Conservation (phyloP, 2,797 vertebrate genomes). For the Hippopotamyrus pictus region DNA sequence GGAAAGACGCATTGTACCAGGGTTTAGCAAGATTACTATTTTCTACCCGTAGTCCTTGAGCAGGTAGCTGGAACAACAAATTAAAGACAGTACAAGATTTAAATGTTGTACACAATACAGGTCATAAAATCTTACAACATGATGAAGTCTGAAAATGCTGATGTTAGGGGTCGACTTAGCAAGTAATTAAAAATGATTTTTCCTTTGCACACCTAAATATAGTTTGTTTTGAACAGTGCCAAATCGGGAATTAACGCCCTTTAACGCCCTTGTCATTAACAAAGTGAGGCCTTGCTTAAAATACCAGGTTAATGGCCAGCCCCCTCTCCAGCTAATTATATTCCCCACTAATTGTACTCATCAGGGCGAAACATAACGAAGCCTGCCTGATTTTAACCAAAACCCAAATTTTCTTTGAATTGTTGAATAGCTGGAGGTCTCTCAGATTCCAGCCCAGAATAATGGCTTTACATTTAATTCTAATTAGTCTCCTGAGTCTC, state of each 20-base stretch:
- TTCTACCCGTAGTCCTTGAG: not conserved
- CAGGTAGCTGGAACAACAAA: not conserved
- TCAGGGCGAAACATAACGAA: conserved; percentile 61
- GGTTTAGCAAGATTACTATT: not conserved
- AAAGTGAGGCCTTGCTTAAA: conserved; percentile 54
- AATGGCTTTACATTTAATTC: conserved; percentile 57
- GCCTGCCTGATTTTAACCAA: conserved; percentile 47
- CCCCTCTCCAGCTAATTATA: conserved; percentile 47
- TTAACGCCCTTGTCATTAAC: conserved; percentile 42
- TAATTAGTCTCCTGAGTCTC: conserved; percentile 48
- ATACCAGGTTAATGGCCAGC: conserved; percentile 53
- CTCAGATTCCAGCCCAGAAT: conserved; percentile 38
- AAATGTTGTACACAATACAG: not conserved
- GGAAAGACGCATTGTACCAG: not conserved
- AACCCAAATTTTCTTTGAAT: conserved; percentile 51
- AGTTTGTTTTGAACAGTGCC: conserved; percentile 23
- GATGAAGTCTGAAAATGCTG: not conserved
- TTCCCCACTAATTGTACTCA: conserved; percentile 62
- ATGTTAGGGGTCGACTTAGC: not conserved
- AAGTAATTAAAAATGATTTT: not conserved
- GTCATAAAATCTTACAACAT: not conserved
- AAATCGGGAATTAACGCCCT: conserved; percentile 35
- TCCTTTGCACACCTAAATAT: not conserved
- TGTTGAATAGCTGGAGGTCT: conserved; percentile 50
- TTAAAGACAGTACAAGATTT: not conserved